Percentiles rank a stretch among this genome's conserved stretches.
phyloP scores from a whole-genome alignment of 2,113 vertebrate genomes.

The Atherinomorus stipes region DNA sequence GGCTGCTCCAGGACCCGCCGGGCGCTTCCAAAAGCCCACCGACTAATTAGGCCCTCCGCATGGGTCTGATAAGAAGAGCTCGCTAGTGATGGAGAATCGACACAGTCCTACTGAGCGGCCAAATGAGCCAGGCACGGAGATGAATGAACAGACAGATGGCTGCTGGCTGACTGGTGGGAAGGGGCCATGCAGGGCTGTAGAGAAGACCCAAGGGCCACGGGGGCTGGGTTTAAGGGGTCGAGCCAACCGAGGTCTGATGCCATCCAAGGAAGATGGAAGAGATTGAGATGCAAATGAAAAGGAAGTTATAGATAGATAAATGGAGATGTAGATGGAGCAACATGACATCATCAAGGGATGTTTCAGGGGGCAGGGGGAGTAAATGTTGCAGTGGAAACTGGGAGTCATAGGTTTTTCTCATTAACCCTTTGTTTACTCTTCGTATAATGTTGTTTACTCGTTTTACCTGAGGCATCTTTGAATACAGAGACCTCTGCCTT shows the following conservation, averaged over 20 bases:
- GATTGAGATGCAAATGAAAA: constrained; percentile 47
- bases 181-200: constrained; percentile 54
- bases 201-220: constrained; percentile 63
- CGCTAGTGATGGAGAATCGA: constrained; percentile 66
- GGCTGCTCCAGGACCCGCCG: constrained; percentile 60
- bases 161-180: constrained; percentile 75
- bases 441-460: constrained; percentile 54
- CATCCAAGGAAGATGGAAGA: constrained; percentile 45
- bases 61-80: constrained; percentile 79
- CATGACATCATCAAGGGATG: constrained; percentile 60
- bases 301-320: constrained; percentile 43
- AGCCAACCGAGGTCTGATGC: constrained; percentile 40
- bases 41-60: constrained; percentile 83
- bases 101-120: constrained; percentile 79
- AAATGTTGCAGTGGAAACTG: constrained; percentile 31
- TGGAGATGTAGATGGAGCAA: constrained; percentile 17
- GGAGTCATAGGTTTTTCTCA: constrained; percentile 52
- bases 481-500: constrained; percentile 49
- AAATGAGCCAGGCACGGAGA: constrained; percentile 78
- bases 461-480: constrained; percentile 62
- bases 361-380: constrained; percentile 18
- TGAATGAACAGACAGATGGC: constrained; percentile 79
- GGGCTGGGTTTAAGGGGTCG: constrained; percentile 51
- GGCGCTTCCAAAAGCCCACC: constrained; percentile 69
- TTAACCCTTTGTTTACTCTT: constrained; percentile 76